Conservation (phyloP, 2,888 invertebrate genomes). For the Cataglyphis altisquamis region DNA sequence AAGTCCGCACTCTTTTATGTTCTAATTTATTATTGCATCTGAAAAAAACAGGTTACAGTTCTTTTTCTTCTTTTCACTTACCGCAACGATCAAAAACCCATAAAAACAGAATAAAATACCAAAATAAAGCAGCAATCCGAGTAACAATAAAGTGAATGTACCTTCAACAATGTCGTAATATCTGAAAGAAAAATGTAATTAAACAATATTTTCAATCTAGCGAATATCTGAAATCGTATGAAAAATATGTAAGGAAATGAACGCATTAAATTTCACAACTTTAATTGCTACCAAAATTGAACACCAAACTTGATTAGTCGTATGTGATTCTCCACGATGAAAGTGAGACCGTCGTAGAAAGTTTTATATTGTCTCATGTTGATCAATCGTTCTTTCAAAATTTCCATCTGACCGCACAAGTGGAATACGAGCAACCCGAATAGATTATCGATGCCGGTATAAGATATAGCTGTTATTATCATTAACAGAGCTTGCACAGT, state of each 20-base stretch:
- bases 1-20: too few species aligned
- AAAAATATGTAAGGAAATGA: too few species aligned
- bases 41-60: background rate
- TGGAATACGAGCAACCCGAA: slow-evolving; percentile 3
- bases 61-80: background rate
- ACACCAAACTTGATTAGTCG: slow-evolving; percentile 14
- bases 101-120: slow-evolving; percentile 11
- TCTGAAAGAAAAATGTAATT: background rate
- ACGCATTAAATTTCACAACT: too few species aligned
- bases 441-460: background rate
- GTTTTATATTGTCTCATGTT: background rate
- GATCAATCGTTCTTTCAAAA: background rate
- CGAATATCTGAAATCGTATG: too few species aligned
- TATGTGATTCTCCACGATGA: background rate
- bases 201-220: too few species aligned
- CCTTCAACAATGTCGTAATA: slow-evolving; percentile 16
- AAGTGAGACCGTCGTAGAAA: background rate
- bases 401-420: slow-evolving; percentile 13
- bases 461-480: background rate
- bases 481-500: background rate
- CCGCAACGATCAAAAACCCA: slow-evolving; percentile 11
- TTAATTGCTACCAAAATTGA: too few species aligned
- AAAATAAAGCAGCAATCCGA: slow-evolving; percentile 19
- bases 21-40: background rate
- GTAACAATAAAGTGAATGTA: slow-evolving; percentile 1